Conservation (phyloP, 64 coral and sea anemone species). For the Stichodactyla helianthus region DNA sequence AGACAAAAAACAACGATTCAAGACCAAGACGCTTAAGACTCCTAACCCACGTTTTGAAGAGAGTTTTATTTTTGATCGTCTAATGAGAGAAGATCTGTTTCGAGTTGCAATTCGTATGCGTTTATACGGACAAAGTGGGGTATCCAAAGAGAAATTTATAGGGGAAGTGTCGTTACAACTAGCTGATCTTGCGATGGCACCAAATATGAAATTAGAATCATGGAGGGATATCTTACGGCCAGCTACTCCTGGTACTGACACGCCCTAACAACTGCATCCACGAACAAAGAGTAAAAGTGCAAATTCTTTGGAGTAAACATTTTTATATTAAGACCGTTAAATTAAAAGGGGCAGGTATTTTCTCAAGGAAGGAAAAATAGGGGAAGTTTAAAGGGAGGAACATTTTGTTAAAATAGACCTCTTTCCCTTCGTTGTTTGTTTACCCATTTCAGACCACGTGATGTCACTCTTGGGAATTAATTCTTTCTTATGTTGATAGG, state of each 20-base stretch:
- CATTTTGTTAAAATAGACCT: background rate
- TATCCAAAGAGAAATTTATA: slow-evolving; percentile 67
- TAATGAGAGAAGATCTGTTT: slow-evolving; percentile 71
- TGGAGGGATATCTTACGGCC: slow-evolving; percentile 58
- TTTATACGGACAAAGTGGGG: slow-evolving; percentile 70
- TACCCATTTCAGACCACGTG: too few relatives aligned
- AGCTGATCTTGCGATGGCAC: slow-evolving; percentile 66
- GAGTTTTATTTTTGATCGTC: slow-evolving; percentile 83
- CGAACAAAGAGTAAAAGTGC: background rate
- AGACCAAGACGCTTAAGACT: slow-evolving; percentile 64
- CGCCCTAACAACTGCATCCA: background rate
- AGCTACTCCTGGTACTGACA: background rate
- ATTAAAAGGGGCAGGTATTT: background rate
- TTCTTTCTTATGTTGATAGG: too few relatives aligned
- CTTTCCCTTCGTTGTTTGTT: too few relatives aligned
- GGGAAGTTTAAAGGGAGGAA: background rate
- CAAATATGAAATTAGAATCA: slow-evolving; percentile 36
- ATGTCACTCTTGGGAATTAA: too few relatives aligned
- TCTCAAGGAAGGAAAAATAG: background rate
- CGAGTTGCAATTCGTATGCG: slow-evolving; percentile 73
- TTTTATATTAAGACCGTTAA: background rate
- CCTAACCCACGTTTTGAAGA: slow-evolving; percentile 71
- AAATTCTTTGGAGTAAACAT: background rate
- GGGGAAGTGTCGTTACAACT: slow-evolving; percentile 66
- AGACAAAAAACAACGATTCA: slow-evolving; percentile 68